Percentiles rank a stretch among this genome's conserved stretches.
Conservation (phyloP, 2,888 invertebrate genomes). For the Macrophya alboannulata region DNA sequence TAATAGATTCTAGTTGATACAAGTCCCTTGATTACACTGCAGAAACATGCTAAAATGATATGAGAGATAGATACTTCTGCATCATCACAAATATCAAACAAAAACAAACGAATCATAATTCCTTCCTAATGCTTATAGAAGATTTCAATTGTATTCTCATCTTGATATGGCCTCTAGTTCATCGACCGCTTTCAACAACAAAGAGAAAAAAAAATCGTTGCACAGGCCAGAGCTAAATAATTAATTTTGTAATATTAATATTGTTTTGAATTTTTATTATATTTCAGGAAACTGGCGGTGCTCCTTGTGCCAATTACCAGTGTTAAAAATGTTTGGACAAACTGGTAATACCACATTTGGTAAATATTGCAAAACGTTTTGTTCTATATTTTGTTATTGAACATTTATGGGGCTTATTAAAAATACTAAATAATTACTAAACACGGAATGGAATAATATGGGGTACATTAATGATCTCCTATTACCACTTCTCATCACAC, state of each 20-base stretch:
- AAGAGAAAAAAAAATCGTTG: no score
- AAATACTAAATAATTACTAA: background rate
- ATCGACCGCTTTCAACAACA: background rate
- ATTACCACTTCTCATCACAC: background rate
- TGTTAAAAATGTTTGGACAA: slow-evolving; percentile 73
- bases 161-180: background rate
- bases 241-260: background rate
- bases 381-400: slow-evolving; percentile 42
- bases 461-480: background rate
- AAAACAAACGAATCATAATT: background rate
- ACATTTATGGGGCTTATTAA: slow-evolving; percentile 14
- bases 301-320: slow-evolving; percentile 45
- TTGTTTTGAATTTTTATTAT: background rate
- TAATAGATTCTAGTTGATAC: background rate
- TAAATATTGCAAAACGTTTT: slow-evolving; percentile 66
- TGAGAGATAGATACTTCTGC: background rate
- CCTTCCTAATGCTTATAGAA: background rate
- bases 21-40: background rate
- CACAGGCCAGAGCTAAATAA: background rate
- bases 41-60: background rate
- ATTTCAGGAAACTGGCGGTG: slow-evolving; percentile 33
- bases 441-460: background rate
- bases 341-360: slow-evolving; percentile 78
- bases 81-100: background rate
- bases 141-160: background rate